These are phyloP conservation scores for Ostrea edulis DNA, from an alignment of 1,140 invertebrate species.

Conservation along the genomic window DNA sequence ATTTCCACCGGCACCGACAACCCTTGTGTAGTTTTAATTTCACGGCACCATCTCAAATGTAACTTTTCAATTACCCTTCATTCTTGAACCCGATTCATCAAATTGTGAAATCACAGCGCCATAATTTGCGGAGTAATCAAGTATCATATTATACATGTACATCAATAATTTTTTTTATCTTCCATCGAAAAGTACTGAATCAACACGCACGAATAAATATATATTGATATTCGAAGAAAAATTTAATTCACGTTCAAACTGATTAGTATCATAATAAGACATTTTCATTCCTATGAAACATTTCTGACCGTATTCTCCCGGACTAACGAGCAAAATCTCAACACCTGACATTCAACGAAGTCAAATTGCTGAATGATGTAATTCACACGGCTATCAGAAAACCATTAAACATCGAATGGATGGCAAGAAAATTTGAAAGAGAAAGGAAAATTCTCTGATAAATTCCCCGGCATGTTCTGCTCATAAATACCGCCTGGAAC, in stretches of 20 bases:
- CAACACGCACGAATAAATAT: too few species aligned
- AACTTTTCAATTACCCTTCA: too few species aligned
- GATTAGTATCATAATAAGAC: neutral
- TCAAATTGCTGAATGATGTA: constrained; percentile 81
- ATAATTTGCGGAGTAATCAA: neutral
- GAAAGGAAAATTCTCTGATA: constrained; percentile 40
- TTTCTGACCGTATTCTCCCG: constrained; percentile 82
- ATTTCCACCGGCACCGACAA: too few species aligned
- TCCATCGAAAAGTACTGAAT: too few species aligned
- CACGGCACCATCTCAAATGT: too few species aligned
- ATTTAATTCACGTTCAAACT: neutral
- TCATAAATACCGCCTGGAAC: constrained; percentile 4
- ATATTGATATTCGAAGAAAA: neutral
- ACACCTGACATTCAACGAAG: constrained; percentile 88
- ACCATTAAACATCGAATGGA: constrained; percentile 10
- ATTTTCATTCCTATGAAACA: constrained; percentile 45
- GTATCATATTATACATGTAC: too few species aligned
- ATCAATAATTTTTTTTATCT: too few species aligned
- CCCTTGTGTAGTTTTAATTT: too few species aligned
- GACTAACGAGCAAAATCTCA: constrained; percentile 87
- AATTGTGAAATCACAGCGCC: neutral
- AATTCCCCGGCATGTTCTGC: constrained; percentile 5
- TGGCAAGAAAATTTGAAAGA: constrained; percentile 32
- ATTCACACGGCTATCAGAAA: neutral
- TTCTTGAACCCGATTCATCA: too few species aligned